Evolutionary conservation across 2,888 invertebrate species (phyloP).

Genomic region (Drosophila barbarae): DNA sequence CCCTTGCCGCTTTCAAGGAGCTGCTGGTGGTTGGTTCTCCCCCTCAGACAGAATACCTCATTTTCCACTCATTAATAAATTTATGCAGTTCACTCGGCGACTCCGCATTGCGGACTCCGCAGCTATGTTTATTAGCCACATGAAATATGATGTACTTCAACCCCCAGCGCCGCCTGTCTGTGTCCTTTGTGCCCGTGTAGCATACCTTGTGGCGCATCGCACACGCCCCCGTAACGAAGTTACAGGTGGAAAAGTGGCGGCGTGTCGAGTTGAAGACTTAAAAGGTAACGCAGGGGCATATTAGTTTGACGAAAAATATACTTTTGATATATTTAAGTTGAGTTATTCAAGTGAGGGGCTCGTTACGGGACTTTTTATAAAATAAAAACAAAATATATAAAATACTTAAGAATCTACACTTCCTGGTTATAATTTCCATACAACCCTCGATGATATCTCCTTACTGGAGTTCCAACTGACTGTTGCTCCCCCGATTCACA

Average conservation of each 20-base stretch:
- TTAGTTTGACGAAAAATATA: neutral
- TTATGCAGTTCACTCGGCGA: slow-evolving; percentile 59
- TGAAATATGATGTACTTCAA: slow-evolving; percentile 71
- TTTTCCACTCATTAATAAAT: slow-evolving; percentile 78
- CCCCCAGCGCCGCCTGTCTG: slow-evolving; percentile 18
- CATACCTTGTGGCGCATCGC: slow-evolving; percentile 54
- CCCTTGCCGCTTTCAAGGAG: slow-evolving; percentile 14
- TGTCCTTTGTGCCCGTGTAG: slow-evolving; percentile 54
- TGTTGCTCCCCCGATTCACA: slow-evolving; percentile 32
- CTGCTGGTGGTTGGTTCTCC: slow-evolving; percentile 1
- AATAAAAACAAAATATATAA: neutral
- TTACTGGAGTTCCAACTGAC: slow-evolving; percentile 10
- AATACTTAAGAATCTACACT: too few relatives aligned
- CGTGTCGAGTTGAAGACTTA: slow-evolving; percentile 5
- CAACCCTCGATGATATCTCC: too few relatives aligned
- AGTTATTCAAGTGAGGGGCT: neutral
- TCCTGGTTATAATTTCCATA: too few relatives aligned
- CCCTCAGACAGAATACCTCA: slow-evolving; percentile 66
- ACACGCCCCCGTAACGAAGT: slow-evolving; percentile 60
- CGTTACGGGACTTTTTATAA: neutral
- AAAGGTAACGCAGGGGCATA: neutral
- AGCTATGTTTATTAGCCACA: slow-evolving; percentile 69
- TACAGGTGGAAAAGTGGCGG: slow-evolving; percentile 57
- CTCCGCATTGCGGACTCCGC: slow-evolving; percentile 31
- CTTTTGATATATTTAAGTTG: neutral